These are phyloP conservation scores for Phataginus tricuspis DNA, from an alignment of 2,797 vertebrate genomes.

Conservation along the genomic window DNA sequence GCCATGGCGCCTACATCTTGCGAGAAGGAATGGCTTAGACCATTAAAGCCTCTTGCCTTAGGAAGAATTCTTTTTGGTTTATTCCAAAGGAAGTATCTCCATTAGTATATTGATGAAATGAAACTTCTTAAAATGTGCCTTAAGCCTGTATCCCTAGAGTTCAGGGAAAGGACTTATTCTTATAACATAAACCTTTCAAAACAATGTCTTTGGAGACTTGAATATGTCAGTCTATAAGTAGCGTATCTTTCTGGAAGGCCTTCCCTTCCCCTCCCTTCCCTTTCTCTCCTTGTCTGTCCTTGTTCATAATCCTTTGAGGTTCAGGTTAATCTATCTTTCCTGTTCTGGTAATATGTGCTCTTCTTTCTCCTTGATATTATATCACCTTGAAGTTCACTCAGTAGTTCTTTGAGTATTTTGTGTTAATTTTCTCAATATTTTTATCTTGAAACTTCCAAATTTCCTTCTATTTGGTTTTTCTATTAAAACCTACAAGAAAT, in stretches of 20 bases:
- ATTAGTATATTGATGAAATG: not conserved
- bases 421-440: not conserved
- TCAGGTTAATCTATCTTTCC: not conserved
- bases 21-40: not conserved
- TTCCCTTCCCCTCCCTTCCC: not conserved
- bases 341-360: not conserved
- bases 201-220: not conserved
- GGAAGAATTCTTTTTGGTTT: not conserved
- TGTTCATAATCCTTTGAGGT: not conserved
- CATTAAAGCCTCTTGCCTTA: not conserved
- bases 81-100: not conserved
- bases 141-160: not conserved
- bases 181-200: not conserved
- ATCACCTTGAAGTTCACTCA: not conserved
- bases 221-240: not conserved
- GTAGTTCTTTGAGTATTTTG: not conserved
- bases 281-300: not conserved
- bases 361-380: not conserved
- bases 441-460: not conserved
- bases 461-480: slow-evolving; percentile 7
- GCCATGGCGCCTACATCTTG: not conserved
- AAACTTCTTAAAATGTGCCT: not conserved
- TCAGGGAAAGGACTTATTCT: not conserved
- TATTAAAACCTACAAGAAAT: not conserved
- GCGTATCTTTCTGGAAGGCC: not conserved